phyloP scores from a whole-genome alignment of 2,888 invertebrate genomes.

The Meiosimyza platycephala region DNA sequence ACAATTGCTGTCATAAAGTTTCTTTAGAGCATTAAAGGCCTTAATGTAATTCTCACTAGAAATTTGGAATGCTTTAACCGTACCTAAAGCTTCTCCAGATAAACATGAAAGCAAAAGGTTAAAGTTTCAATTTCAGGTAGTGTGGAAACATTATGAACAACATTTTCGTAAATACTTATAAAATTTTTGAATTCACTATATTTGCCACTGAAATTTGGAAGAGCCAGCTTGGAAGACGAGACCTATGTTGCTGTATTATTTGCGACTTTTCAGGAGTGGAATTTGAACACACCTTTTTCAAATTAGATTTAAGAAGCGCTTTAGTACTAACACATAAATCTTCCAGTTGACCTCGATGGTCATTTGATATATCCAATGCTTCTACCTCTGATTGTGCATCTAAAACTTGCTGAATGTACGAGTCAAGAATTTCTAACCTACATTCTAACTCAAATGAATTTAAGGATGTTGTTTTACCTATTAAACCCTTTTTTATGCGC shows the following conservation, averaged over 20 bases:
- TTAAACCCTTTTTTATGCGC: too few species aligned
- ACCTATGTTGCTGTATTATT: not conserved
- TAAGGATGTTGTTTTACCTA: too few species aligned
- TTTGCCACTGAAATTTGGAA: constrained; percentile 24
- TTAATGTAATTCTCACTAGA: constrained; percentile 41
- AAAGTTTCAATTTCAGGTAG: constrained; percentile 40
- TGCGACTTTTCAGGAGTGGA: not conserved
- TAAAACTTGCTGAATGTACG: too few species aligned
- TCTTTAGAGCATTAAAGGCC: constrained; percentile 37
- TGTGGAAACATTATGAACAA: constrained; percentile 28
- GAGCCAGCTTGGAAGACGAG: constrained; percentile 31
- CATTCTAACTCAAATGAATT: too few species aligned
- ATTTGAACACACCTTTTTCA: too few species aligned
- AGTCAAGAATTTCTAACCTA: too few species aligned
- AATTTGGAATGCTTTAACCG: constrained; percentile 40
- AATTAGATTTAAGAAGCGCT: too few species aligned
- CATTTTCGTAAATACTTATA: constrained; percentile 34
- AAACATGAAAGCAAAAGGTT: constrained; percentile 40
- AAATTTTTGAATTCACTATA: constrained; percentile 35
- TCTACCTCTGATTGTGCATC: too few species aligned
- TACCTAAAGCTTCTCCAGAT: constrained; percentile 41
- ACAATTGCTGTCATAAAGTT: constrained; percentile 41
- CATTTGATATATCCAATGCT: too few species aligned
- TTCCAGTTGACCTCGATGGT: too few species aligned
- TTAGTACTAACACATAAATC: too few species aligned